These are phyloP conservation scores for Ectemnius lituratus DNA, from an alignment of 2,888 invertebrate genomes.

Conservation along the genomic window DNA sequence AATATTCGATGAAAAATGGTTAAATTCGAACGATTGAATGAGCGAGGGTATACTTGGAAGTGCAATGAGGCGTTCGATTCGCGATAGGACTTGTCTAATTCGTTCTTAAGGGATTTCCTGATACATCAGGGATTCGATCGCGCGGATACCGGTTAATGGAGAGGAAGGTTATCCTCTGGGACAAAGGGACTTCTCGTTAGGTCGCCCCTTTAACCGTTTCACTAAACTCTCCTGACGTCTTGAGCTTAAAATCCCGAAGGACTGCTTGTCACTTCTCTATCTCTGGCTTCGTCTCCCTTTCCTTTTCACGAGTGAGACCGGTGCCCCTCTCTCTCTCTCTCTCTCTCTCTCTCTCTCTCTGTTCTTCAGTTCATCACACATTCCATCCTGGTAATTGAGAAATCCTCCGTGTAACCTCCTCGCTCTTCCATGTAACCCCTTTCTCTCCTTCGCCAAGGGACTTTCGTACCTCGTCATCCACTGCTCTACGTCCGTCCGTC, in stretches of 20 bases:
- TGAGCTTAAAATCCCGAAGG: conserved; percentile 63
- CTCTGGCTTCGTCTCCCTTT: conserved; percentile 34
- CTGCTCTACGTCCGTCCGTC: conserved; percentile 18
- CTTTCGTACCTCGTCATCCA: conserved; percentile 32
- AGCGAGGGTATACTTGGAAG: neutral
- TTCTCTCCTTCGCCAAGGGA: conserved; percentile 26
- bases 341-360: too few species aligned
- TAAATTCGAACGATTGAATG: conserved; percentile 15
- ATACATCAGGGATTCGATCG: conserved; percentile 46
- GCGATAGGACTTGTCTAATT: conserved; percentile 46
- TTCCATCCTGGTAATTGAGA: conserved; percentile 62
- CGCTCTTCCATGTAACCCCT: neutral
- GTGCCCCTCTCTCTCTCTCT: too few species aligned
- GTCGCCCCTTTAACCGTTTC: conserved; percentile 59
- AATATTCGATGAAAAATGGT: neutral
- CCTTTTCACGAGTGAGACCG: conserved; percentile 16
- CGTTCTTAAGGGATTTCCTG: conserved; percentile 46
- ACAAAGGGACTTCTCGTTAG: conserved; percentile 61
- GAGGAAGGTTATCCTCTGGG: conserved; percentile 57
- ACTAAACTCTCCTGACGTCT: conserved; percentile 63
- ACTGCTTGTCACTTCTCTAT: conserved; percentile 60
- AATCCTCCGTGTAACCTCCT: conserved; percentile 50
- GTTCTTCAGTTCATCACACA: conserved; percentile 52
- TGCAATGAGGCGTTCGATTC: conserved; percentile 20
- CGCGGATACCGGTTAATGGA: conserved; percentile 48